These are phyloP conservation scores for Coracopsis vasa DNA, from an alignment of 2,113 vertebrate species.

Conservation along the genomic window DNA sequence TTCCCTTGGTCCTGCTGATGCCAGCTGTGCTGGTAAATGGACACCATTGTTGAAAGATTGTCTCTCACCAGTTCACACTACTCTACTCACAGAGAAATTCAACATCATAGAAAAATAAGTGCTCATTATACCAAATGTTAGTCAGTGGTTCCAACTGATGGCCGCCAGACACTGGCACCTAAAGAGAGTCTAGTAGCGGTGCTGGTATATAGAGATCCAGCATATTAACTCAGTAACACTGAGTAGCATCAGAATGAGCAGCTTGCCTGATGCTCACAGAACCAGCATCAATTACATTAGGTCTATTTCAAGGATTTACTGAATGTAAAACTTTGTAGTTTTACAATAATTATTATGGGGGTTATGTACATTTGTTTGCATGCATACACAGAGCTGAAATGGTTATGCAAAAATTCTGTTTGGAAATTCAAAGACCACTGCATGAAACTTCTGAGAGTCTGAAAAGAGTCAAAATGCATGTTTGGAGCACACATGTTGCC, in stretches of 20 bases:
- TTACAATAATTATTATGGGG: fast-evolving
- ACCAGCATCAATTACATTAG: not conserved
- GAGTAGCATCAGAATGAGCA: not conserved
- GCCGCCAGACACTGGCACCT: not conserved
- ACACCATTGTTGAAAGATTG: not conserved
- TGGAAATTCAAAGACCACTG: not conserved
- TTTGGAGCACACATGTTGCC: not conserved
- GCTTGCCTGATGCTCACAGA: not conserved
- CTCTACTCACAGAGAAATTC: not conserved
- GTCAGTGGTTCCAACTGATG: not conserved
- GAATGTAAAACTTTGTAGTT: not conserved
- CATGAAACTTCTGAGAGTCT: not conserved
- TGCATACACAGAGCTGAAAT: not conserved
- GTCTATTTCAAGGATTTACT: not conserved
- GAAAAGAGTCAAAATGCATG: not conserved
- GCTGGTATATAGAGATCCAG: not conserved
- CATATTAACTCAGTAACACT: not conserved
- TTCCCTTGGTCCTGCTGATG: not conserved
- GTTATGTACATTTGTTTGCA: not conserved
- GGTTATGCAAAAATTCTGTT: not conserved
- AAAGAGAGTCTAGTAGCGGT: not conserved
- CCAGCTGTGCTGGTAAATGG: not conserved
- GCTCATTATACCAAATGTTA: not conserved
- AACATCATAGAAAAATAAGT: not conserved
- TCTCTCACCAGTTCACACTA: not conserved